Percentiles rank a stretch among this genome's conserved stretches.
Evolutionary conservation across 2,113 vertebrate species (phyloP).

Genomic region (Chaetops frenatus): DNA sequence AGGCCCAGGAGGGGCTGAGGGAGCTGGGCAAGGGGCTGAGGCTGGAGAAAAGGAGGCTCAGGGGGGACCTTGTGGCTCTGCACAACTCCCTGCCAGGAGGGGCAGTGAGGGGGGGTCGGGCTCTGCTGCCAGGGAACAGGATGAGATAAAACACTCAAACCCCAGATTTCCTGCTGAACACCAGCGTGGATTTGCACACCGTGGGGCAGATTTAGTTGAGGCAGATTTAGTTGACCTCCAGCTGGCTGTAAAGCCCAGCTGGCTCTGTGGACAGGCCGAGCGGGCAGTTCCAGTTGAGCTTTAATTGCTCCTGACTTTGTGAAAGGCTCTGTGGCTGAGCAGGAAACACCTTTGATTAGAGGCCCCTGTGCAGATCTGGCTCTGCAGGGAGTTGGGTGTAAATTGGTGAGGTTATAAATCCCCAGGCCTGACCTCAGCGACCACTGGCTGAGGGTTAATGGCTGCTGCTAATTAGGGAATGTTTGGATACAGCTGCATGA

Average conservation of each 20-base stretch:
- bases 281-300: background rate
- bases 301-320: background rate
- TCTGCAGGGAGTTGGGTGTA: rapidly evolving
- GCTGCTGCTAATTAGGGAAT: background rate
- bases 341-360: background rate
- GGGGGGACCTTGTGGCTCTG: background rate
- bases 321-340: background rate
- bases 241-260: background rate
- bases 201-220: no score
- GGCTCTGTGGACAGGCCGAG: background rate
- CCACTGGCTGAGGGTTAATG: background rate
- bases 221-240: background rate
- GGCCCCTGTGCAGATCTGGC: background rate
- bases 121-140: background rate
- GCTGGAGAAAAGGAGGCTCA: background rate
- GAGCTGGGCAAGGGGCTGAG: background rate
- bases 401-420: background rate
- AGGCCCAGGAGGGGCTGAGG: no score
- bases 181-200: background rate
- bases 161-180: background rate
- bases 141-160: rapidly evolving
- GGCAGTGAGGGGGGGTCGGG: background rate
- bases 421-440: background rate
- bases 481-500: background rate
- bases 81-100: background rate